A percentile compares a stretch with the other conserved stretches of the same genome.
phyloP scores from a whole-genome alignment of 2,888 invertebrate species.

The Aporophyla lueneburgensis region DNA sequence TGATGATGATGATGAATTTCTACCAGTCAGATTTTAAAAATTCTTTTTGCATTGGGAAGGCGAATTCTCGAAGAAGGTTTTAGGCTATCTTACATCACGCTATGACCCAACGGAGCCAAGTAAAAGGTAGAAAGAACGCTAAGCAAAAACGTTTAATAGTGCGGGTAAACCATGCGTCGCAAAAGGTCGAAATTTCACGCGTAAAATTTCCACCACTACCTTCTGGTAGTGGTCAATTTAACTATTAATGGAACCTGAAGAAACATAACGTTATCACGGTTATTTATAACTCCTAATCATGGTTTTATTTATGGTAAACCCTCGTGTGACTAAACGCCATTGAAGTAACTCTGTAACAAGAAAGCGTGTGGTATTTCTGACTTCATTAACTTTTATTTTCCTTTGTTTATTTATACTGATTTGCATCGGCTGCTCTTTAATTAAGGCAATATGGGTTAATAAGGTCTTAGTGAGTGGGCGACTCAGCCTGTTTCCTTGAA shows the following conservation, averaged over 20 bases:
- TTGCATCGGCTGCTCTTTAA: conserved; percentile 16
- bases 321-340: conserved; percentile 48
- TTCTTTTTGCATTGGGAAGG: too few relatives aligned
- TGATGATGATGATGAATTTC: too few relatives aligned
- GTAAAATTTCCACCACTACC: too few relatives aligned
- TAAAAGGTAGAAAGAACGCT: too few relatives aligned
- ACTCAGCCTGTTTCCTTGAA: neutral
- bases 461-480: neutral
- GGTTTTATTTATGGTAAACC: neutral
- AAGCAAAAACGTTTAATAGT: too few relatives aligned
- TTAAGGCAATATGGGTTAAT: conserved; percentile 1
- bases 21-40: too few relatives aligned
- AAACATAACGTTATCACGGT: neutral
- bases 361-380: conserved; percentile 37
- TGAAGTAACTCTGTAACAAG: conserved; percentile 2
- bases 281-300: neutral
- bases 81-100: too few relatives aligned
- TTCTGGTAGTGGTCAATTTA: too few relatives aligned
- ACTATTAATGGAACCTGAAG: neutral
- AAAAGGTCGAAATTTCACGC: too few relatives aligned
- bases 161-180: too few relatives aligned
- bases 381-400: conserved; percentile 35
- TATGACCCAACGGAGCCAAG: too few relatives aligned
- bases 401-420: conserved; percentile 21
- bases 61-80: too few relatives aligned